Percentiles rank a stretch among this genome's conserved stretches.
Evolutionary conservation across 1,140 invertebrate genomes (phyloP).

Genomic region (Drosophila eugracilis): DNA sequence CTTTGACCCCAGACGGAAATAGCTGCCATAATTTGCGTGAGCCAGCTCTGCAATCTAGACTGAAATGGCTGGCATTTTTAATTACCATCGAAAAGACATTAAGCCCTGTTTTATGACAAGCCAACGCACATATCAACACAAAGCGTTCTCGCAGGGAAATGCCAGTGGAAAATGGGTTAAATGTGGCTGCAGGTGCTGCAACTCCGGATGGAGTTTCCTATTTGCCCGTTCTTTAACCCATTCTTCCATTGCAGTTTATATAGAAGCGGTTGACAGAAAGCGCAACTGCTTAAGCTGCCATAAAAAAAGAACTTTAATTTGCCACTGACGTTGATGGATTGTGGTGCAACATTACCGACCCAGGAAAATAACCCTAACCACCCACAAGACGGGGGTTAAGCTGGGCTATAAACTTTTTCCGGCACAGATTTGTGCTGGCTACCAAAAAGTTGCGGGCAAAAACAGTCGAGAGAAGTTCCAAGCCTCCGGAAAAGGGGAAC

Average conservation of each 20-base stretch:
- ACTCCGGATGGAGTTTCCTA: conserved; percentile 25
- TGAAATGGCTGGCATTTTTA: conserved; percentile 45
- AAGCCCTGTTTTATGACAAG: conserved; percentile 43
- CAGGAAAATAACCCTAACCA: conserved; percentile 11
- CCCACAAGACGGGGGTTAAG: conserved; percentile 39
- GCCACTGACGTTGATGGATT: conserved; percentile 58
- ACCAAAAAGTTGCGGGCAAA: conserved; percentile 33
- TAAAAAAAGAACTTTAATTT: conserved; percentile 46
- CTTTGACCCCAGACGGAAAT: conserved; percentile 35
- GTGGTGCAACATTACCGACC: conserved; percentile 18
- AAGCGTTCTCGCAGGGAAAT: conserved; percentile 44
- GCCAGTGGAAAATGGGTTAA: conserved; percentile 57
- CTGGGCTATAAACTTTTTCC: conserved; percentile 37
- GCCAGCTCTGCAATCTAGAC: conserved; percentile 12
- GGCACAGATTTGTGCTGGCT: conserved; percentile 46
- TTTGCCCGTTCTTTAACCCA: not conserved
- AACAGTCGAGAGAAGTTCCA: conserved; percentile 9
- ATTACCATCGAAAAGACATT: conserved; percentile 69
- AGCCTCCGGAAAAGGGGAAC: conserved; percentile 2
- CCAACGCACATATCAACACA: conserved; percentile 20
- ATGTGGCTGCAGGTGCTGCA: conserved; percentile 54
- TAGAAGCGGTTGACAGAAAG: conserved; percentile 37
- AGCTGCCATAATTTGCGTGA: conserved; percentile 14
- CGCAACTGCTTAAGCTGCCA: conserved; percentile 46
- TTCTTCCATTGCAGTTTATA: conserved; percentile 19